Evolutionary conservation across 2,113 vertebrate genomes (phyloP).

Genomic region (Eudyptes chrysolophus): DNA sequence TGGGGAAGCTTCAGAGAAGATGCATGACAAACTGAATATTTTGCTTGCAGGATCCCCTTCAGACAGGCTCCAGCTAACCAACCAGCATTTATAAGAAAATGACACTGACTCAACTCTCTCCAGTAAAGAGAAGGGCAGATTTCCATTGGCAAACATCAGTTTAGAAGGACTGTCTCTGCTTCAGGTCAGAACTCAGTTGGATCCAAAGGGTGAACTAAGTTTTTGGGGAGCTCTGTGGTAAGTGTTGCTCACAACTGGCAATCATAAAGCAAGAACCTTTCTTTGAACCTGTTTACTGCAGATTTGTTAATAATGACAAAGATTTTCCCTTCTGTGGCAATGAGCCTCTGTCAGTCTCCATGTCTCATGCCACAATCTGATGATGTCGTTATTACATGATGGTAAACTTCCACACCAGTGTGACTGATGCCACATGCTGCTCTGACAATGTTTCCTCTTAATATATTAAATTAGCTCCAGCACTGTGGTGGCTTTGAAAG

Average conservation of each 20-base stretch:
- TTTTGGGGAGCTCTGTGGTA: neutral
- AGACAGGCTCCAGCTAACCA: neutral
- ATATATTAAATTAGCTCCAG: slow-evolving; percentile 25
- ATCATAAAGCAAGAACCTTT: neutral
- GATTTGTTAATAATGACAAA: neutral
- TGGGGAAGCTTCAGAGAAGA: neutral
- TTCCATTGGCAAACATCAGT: neutral
- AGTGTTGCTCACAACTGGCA: neutral
- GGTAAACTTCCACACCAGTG: neutral
- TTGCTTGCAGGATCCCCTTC: neutral
- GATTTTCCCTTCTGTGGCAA: neutral
- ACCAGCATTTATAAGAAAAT: neutral
- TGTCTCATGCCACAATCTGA: neutral
- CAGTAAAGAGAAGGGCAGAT: neutral
- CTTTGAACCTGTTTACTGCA: neutral
- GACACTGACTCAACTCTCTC: neutral
- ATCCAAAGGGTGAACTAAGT: neutral
- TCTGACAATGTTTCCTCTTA: neutral
- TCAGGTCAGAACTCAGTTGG: neutral
- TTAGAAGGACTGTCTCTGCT: neutral
- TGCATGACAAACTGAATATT: neutral
- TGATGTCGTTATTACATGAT: neutral
- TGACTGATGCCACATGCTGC: neutral
- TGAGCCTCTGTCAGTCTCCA: neutral
- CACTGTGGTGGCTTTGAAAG: neutral